These are phyloP conservation scores for Scaptomyza reducta DNA, from an alignment of 2,888 invertebrate genomes.

Conservation along the genomic window DNA sequence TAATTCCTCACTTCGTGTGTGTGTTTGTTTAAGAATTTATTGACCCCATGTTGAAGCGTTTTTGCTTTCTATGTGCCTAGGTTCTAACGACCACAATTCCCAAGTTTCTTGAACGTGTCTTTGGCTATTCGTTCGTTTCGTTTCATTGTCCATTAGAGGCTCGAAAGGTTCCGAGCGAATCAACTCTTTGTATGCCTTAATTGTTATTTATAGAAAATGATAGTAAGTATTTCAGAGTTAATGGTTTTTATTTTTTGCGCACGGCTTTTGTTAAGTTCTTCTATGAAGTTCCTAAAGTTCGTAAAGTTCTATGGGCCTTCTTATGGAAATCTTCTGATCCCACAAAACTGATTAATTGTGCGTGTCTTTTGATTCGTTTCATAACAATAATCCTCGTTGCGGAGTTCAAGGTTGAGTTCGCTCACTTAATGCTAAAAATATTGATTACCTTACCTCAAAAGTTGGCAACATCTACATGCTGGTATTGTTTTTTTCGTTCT, in stretches of 20 bases:
- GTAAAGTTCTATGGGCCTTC: constrained; percentile 23
- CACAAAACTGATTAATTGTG: constrained; percentile 60
- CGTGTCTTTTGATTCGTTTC: constrained; percentile 58
- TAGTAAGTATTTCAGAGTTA: constrained; percentile 74
- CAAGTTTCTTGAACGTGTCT: constrained; percentile 48
- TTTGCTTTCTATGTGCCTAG: constrained; percentile 68
- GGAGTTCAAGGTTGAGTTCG: constrained; percentile 66
- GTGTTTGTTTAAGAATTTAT: constrained; percentile 69
- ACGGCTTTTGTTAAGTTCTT: constrained; percentile 26
- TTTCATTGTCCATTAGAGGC: constrained; percentile 46
- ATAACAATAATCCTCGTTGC: constrained; percentile 30
- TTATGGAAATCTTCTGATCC: constrained; percentile 44
- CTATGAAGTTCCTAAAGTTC: constrained; percentile 4
- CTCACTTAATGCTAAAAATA: constrained; percentile 60
- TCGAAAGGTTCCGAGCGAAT: constrained; percentile 33
- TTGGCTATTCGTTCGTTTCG: constrained; percentile 16
- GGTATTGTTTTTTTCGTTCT: constrained; percentile 2
- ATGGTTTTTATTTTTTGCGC: constrained; percentile 56
- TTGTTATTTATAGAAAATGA: constrained; percentile 79
- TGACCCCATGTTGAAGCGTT: constrained; percentile 65
- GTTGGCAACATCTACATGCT: constrained; percentile 16
- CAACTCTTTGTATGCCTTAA: constrained; percentile 65
- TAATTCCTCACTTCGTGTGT: constrained; percentile 10
- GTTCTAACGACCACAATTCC: constrained; percentile 68
- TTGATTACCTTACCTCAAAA: constrained; percentile 59